Evolutionary conservation across 2,888 invertebrate genomes (phyloP).

Genomic region (Nudaria mundana): DNA sequence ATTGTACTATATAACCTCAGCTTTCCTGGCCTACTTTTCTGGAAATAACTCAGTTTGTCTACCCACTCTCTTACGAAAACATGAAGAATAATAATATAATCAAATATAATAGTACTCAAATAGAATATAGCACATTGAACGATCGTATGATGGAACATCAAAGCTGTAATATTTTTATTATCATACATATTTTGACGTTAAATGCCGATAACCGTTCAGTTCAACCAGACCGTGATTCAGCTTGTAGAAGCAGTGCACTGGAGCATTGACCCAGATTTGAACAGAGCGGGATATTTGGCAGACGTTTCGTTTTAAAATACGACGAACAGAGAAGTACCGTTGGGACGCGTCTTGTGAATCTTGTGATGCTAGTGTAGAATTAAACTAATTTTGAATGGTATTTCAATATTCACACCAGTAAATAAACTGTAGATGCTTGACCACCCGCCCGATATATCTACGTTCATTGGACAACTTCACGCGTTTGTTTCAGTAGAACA

Average conservation of each 20-base stretch:
- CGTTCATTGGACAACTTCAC: neutral
- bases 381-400: slow-evolving; percentile 30
- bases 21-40: no score
- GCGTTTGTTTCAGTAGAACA: neutral
- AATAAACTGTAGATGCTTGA: slow-evolving; percentile 9
- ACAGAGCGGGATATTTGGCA: slow-evolving; percentile 65
- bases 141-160: slow-evolving; percentile 18
- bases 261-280: slow-evolving; percentile 75
- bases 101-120: no score
- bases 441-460: slow-evolving; percentile 11
- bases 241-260: slow-evolving; percentile 37
- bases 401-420: slow-evolving; percentile 15
- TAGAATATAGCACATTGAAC: slow-evolving; percentile 9
- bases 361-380: slow-evolving; percentile 24
- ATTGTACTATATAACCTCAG: no score
- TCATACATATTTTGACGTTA: slow-evolving; percentile 22
- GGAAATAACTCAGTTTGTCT: no score
- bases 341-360: slow-evolving; percentile 11
- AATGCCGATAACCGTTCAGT: slow-evolving; percentile 16
- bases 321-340: slow-evolving; percentile 40
- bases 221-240: slow-evolving; percentile 40
- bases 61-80: no score
- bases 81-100: no score
- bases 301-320: slow-evolving; percentile 58
- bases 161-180: slow-evolving; percentile 17